Evolutionary conservation across 2,797 vertebrate genomes (phyloP), one percentile per base, ranked within the genome.

Genomic region (Gallirallus australis): DNA sequence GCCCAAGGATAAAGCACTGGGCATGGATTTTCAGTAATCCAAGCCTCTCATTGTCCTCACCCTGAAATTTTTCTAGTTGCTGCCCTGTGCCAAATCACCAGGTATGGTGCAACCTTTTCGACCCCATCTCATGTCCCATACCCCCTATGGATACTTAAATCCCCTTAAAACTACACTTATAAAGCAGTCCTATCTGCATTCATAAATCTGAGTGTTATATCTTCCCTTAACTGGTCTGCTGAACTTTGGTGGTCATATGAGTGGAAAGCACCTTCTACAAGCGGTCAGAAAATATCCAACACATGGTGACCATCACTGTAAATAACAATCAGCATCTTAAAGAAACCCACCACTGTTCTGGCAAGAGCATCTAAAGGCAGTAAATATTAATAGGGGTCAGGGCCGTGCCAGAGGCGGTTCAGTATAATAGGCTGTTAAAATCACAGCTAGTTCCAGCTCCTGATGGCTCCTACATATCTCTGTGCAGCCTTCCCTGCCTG

Each of bases 91-190:
- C 50, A 25, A 23, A n/a, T 68, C 40, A 21, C 25, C 24, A 48
- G 8, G 17, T 30, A 31, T 1, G 3, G 21, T 20, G 7, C 30
- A 40, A 60, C 33, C 7, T 82, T 75, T 47, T 52, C 50, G 23
- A 21, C 31, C 27, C 14, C 28, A 23, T 14, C 70, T 14, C 2
- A 2, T 24, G 30, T 56, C 53, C 40, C 33, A 16, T 6, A 16
- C 0, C 12, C 8, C 6, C 11, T 30, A 3, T 0, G 10, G 13
- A 59, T n/a, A 47, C 31, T 59, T 39, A 53, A 69, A 15, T 17
- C 20, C 59, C 33, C 17, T 15, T 28, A 20, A 87, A 77, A 23
- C 15, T 11, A 48, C 31, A 54, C 17, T 28, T 9, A 11, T 0
- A 24, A 63, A 82, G 30, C 47, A 42, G 35, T 31, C 11, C 21